These are phyloP conservation scores for Tamias sibiricus DNA, from an alignment of 2,113 vertebrate genomes.

Conservation along the genomic window DNA sequence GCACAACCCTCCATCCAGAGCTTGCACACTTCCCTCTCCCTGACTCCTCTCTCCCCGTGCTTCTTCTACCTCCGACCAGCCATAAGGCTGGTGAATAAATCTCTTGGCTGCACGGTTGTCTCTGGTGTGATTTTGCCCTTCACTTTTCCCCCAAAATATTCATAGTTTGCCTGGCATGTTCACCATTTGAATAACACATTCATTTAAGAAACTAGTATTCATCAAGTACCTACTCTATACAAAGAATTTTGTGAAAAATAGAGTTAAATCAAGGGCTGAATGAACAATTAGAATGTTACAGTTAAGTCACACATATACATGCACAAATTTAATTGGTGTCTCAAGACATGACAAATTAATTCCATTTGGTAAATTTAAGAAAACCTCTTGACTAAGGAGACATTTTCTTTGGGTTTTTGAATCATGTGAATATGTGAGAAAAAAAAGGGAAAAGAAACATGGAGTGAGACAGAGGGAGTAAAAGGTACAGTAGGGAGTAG, in stretches of 20 bases:
- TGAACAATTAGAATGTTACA: not conserved
- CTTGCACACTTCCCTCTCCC: no score
- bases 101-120: no score
- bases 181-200: not conserved
- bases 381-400: not conserved
- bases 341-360: not conserved
- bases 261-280: not conserved
- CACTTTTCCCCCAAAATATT: no score
- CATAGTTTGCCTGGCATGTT: not conserved
- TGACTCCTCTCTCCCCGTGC: no score
- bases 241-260: not conserved
- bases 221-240: not conserved
- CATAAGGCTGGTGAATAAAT: no score
- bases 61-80: no score
- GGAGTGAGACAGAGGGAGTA: not conserved
- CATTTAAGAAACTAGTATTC: conserved; percentile 25
- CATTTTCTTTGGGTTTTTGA: not conserved
- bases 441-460: not conserved
- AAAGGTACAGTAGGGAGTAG: not conserved
- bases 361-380: not conserved
- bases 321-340: not conserved
- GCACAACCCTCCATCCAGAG: no score
- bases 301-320: not conserved
- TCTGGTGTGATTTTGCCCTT: no score
- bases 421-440: not conserved